Evolutionary conservation across 2,888 invertebrate genomes (phyloP), one percentile per base, ranked within the genome.

Genomic region (Patella pellucida): DNA sequence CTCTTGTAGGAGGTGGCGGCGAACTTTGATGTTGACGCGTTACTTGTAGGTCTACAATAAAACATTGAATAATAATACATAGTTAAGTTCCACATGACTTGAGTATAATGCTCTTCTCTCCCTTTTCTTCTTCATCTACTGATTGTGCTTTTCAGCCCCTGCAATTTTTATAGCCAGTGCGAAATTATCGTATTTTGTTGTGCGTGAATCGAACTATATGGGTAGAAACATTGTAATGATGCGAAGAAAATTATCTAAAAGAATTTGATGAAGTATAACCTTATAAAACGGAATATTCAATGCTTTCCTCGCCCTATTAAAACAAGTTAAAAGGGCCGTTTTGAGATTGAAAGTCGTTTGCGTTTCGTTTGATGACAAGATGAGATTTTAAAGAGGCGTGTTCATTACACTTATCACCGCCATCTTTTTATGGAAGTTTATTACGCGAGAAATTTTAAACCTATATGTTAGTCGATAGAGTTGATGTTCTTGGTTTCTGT

Each of bases 171-270:
- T 62, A 23, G 23, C 62, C 23, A 23, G 19, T 14, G 11, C 19
- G 23, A 62, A 62, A 62, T 62, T 11, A 62, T 11, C 19, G 62
- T 62, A 23, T 62, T 19, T 62, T 62, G 19, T 23, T 62, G 19
- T 23, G 62, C 23, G 62, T 62, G 62, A 62, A 62, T 62, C 23
- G 62, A 62, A 62, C 62, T 62, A 19, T 62, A 62, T 62, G 62
- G 62, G 62, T 62, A 62, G 23, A 62, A 19, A 62, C 62, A 12
- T 23, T 62, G 62, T 62, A 62, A 62, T 62, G 62, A 62, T 62
- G 62, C 62, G 62, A 14, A 62, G 62, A 62, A 23, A 62, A 62
- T 62, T 19, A 62, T 19, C 62, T 62, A 62, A 19, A 62, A 19
- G 62, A 23, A 19, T 62, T 62, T 62, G 62, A 62, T 62, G 19